phyloP scores from a whole-genome alignment of 1,140 invertebrate species.

The Chrysoperla carnea region DNA sequence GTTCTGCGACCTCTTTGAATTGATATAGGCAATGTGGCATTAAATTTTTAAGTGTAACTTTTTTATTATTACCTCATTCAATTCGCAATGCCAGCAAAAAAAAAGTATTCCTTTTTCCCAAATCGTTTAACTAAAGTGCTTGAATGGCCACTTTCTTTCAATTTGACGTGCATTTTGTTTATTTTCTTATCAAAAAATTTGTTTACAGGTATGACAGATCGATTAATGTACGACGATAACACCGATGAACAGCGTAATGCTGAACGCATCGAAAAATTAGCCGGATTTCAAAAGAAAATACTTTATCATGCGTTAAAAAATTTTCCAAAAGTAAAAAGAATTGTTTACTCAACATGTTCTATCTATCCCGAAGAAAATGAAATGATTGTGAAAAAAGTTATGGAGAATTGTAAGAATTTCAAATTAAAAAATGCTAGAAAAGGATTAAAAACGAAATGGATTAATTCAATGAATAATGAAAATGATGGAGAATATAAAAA shows the following conservation, averaged over 20 bases:
- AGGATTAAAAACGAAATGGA: constrained; percentile 39
- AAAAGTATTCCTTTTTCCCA: too few relatives aligned
- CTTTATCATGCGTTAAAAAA: constrained; percentile 65
- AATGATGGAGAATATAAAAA: constrained; percentile 39
- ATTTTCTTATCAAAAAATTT: not conserved
- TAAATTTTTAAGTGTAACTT: too few relatives aligned
- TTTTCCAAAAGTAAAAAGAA: constrained; percentile 65
- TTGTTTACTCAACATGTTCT: constrained; percentile 94
- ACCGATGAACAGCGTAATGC: constrained; percentile 18
- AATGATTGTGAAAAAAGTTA: constrained; percentile 54
- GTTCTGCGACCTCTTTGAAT: too few relatives aligned
- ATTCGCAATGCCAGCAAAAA: too few relatives aligned
- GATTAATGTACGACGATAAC: constrained; percentile 21
- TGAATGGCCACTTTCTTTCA: too few relatives aligned
- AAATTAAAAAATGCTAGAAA: constrained; percentile 38
- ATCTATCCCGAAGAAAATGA: constrained; percentile 84
- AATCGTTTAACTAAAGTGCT: too few relatives aligned
- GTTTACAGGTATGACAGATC: constrained; percentile 37
- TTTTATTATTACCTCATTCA: too few relatives aligned
- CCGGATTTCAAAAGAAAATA: constrained; percentile 69
- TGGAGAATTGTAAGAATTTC: constrained; percentile 34
- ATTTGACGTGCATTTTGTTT: too few relatives aligned
- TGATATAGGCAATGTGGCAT: too few relatives aligned
- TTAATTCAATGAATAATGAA: constrained; percentile 25
- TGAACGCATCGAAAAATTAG: constrained; percentile 44